Base-by-base conservation (phyloP, 2,888 invertebrate species). In the Drosophila anomelani region DNA sequence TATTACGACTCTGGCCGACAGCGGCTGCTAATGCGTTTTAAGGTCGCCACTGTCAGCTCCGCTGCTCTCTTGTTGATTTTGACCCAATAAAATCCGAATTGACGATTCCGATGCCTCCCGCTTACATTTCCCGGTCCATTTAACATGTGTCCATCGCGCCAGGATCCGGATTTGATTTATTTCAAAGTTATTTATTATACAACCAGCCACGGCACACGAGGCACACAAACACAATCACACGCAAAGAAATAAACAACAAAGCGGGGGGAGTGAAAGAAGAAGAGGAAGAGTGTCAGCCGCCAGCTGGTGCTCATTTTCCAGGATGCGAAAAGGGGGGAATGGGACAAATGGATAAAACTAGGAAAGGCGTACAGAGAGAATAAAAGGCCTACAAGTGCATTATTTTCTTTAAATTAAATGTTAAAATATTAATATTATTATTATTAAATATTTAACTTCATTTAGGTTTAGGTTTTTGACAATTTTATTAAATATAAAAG, bases 81-180 rank as follows among this genome's bases (percentile, higher is more conserved):
- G 74, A 73, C 63, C 73, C 72, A 73, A 71, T 73, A 73, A 73
- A 70, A 64, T 10, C 51, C 20, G 41, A 47, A 29, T 26, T 55
- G 36, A 54, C 53, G 55, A 54, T 32, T 53, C 34, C 51, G 47
- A 72, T 72, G 64, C 23, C 54, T 77, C 66, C 59, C 71, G 79
- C 84, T 81, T 69, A 84, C 84, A 86, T 86, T 84, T 81, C 71
- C 68, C 78, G 84, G 73, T 75, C 86, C 86, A 84, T 86, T 86
- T 86, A 86, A 81, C 83, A 79, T 55, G 63, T 53, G 73, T 60
- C 59, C 58, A 39, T 59, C 46, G 47, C 38, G 39, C 38, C 44
- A 56, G 55, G 46, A 46, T 59, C 59, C 38, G 82, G 82, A 76
- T 84, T 84, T 76, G 85, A 83, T 85, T 85, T 85, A 83, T 82